Evolutionary conservation across 2,888 invertebrate species (phyloP), one percentile per base, ranked within the genome.

Genomic region (Lutraria lutraria): DNA sequence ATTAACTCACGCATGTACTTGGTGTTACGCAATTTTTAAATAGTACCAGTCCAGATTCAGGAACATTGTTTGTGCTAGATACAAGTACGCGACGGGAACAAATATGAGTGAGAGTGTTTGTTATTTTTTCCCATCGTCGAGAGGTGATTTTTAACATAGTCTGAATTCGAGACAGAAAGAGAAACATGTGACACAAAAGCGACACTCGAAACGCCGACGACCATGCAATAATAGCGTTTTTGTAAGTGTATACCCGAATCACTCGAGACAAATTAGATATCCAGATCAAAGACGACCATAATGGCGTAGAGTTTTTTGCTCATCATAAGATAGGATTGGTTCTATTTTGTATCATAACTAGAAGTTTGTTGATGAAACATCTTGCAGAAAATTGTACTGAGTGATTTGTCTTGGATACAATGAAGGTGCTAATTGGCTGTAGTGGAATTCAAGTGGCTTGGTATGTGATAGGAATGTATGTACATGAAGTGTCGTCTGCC

Each of bases 261-360:
- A 31, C 31, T 76, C 31, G 19, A 56, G 60, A 85, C 85, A 85
- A 85, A 85, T 80, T 80, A 60, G 85, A 80, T 56, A 56, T 34
- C n/a, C 79, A 56, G 85, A 85, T 85, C 85, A 85, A 85, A 85
- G 80, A 29, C 56, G 3, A 43, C 21, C 13, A 43, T 53, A 34
- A 60, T 13, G 19, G 19, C 60, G 0, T 21, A 79, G 56, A 29
- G 76, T 80, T 85, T 80, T 80, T 60, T 76, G 34, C 53, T 34
- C n/a, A 76, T 79, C 56, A 29, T 60, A n/a, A 34, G 25, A 0
- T 79, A 25, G 85, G 85, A 80, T 80, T 25, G 85, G 85, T 79
- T 85, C 60, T 80, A 85, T 85, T 80, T 80, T 31, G 85, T 43
- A 56, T 60, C 79, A 85, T 85, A 79, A 53, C 85, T 31, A 80